phyloP scores from a whole-genome alignment of 2,113 vertebrate species.

The Pampusana beccarii region DNA sequence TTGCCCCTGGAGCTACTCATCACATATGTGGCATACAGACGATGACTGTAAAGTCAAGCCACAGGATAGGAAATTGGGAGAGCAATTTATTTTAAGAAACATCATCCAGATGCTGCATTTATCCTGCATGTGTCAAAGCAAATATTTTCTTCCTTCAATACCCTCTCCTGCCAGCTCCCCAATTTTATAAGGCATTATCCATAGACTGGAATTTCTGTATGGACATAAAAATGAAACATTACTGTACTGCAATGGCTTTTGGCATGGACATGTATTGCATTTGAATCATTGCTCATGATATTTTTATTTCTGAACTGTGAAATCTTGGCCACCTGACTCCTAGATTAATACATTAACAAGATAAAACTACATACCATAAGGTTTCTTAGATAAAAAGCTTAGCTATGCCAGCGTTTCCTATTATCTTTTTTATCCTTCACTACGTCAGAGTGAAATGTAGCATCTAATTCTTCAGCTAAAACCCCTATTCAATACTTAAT shows the following conservation, averaged over 20 bases:
- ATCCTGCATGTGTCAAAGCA: not conserved
- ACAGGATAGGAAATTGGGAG: not conserved
- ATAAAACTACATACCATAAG: not conserved
- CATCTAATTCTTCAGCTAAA: not conserved
- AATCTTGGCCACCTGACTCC: not conserved
- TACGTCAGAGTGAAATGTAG: not conserved
- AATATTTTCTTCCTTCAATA: not conserved
- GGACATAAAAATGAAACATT: not conserved
- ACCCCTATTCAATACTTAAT: not conserved
- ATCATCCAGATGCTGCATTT: not conserved
- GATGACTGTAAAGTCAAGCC: not conserved
- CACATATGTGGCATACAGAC: accelerated
- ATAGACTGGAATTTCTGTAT: not conserved
- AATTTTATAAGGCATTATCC: not conserved
- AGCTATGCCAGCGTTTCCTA: not conserved
- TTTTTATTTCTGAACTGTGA: not conserved
- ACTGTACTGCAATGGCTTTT: not conserved
- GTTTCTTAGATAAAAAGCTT: conserved; percentile 2
- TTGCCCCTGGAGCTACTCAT: not conserved
- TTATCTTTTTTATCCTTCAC: not conserved
- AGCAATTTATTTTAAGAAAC: not conserved
- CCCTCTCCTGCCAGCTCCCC: not conserved
- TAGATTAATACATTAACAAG: not conserved
- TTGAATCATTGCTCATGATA: not conserved
- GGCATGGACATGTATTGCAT: not conserved